A percentile compares a stretch with the other conserved stretches of the same genome.
phyloP scores from a whole-genome alignment of 1,140 invertebrate genomes.

The Eurosta solidaginis region DNA sequence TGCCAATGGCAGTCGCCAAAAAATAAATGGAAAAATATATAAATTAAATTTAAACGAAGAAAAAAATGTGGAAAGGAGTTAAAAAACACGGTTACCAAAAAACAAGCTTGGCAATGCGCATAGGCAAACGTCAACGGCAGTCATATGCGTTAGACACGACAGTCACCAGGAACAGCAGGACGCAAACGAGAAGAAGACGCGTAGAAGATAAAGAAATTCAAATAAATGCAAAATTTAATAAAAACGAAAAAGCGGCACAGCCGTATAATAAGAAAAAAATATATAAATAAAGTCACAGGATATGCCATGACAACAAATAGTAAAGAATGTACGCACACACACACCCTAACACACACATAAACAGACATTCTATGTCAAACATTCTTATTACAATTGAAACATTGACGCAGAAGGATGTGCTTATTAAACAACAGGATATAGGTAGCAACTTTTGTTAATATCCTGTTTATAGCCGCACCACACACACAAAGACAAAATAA shows the following conservation, averaged over 20 bases:
- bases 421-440: constrained; percentile 31
- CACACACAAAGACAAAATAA: background rate
- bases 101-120: background rate
- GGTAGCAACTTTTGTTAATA: constrained; percentile 29
- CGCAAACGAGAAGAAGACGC: no score
- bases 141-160: background rate
- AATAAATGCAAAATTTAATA: constrained; percentile 7
- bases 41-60: background rate
- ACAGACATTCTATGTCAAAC: background rate
- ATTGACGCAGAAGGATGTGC: background rate
- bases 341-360: background rate
- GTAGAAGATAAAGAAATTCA: background rate
- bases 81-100: background rate
- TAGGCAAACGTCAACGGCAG: no score
- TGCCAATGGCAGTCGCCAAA: background rate
- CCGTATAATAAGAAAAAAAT: background rate
- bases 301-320: background rate
- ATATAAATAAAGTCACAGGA: constrained; percentile 2
- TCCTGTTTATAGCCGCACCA: constrained; percentile 20
- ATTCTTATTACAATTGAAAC: background rate
- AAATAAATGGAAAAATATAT: background rate
- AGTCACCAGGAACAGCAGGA: no score
- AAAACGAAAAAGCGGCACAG: constrained; percentile 5
- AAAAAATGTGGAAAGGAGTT: background rate
- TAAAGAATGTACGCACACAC: background rate